Conservation (phyloP, 2,888 invertebrate species). For the Achlya flavicornis region DNA sequence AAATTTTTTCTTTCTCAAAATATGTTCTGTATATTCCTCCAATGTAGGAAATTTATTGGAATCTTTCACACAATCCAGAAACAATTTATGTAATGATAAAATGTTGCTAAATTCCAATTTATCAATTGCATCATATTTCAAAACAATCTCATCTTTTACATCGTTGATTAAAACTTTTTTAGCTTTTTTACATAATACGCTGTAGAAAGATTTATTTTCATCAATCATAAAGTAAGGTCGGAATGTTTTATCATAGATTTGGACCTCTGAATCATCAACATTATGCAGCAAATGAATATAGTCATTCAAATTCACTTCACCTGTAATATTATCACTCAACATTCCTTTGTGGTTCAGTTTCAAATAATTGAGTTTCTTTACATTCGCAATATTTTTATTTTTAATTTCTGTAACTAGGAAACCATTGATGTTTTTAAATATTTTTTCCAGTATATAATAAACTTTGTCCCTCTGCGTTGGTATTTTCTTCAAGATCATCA, state of each 20-base stretch:
- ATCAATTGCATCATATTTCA: slow-evolving; percentile 29
- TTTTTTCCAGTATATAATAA: slow-evolving; percentile 39
- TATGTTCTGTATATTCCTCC: not conserved
- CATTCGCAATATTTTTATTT: slow-evolving; percentile 37
- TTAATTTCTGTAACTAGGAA: slow-evolving; percentile 46
- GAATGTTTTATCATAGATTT: slow-evolving; percentile 40
- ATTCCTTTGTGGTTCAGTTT: slow-evolving; percentile 41
- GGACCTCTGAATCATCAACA: slow-evolving; percentile 17
- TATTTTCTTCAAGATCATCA: slow-evolving; percentile 45
- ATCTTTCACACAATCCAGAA: not conserved
- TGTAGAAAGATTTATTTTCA: slow-evolving; percentile 42
- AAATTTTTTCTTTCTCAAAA: slow-evolving; percentile 17
- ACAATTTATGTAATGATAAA: slow-evolving; percentile 22
- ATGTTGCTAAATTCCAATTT: slow-evolving; percentile 33
- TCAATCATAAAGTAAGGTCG: slow-evolving; percentile 41
- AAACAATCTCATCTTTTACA: slow-evolving; percentile 25
- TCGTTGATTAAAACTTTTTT: slow-evolving; percentile 34
- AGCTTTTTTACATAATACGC: slow-evolving; percentile 29
- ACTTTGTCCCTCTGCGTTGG: slow-evolving; percentile 32
- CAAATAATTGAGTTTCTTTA: slow-evolving; percentile 46
- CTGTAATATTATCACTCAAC: slow-evolving; percentile 32
- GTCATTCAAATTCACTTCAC: slow-evolving; percentile 40
- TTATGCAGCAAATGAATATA: slow-evolving; percentile 38
- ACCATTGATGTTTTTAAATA: slow-evolving; percentile 43
- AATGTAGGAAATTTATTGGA: not conserved